Evolutionary conservation across 2,797 vertebrate genomes (phyloP).

Genomic region (Odontamblyopus rebecca): DNA sequence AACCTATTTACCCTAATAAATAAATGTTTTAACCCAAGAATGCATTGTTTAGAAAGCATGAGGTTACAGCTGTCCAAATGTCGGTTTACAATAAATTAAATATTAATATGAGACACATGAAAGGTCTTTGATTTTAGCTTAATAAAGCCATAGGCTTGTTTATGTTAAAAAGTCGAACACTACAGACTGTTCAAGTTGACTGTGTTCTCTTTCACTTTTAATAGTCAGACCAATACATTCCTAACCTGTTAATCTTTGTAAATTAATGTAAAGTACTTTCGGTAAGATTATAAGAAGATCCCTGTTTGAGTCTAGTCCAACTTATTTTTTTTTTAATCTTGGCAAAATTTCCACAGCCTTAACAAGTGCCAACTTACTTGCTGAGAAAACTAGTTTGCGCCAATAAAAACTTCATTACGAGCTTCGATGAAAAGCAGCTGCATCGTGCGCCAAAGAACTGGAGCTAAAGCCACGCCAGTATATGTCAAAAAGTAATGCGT

Average conservation of each 20-base stretch:
- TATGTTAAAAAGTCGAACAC: too few relatives aligned
- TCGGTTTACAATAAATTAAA: background rate
- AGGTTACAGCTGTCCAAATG: background rate
- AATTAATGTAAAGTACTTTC: background rate
- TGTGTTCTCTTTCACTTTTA: too few relatives aligned
- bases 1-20: too few relatives aligned
- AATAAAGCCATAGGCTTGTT: too few relatives aligned
- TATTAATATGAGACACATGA: too few relatives aligned
- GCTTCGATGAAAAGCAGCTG: slow-evolving; percentile 10
- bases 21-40: too few relatives aligned
- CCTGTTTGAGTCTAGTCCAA: background rate
- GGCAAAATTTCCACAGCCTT: background rate
- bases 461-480: background rate
- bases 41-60: too few relatives aligned
- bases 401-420: slow-evolving; percentile 9
- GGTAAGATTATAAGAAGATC: background rate
- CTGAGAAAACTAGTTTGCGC: slow-evolving; percentile 10
- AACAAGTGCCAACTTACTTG: slow-evolving; percentile 8
- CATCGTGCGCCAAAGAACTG: background rate
- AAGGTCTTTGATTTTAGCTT: too few relatives aligned
- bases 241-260: background rate
- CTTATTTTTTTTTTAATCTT: background rate
- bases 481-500: background rate
- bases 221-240: too few relatives aligned
- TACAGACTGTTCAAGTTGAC: too few relatives aligned